Conservation (phyloP, 2,888 invertebrate genomes). For the Erebia ligea region DNA sequence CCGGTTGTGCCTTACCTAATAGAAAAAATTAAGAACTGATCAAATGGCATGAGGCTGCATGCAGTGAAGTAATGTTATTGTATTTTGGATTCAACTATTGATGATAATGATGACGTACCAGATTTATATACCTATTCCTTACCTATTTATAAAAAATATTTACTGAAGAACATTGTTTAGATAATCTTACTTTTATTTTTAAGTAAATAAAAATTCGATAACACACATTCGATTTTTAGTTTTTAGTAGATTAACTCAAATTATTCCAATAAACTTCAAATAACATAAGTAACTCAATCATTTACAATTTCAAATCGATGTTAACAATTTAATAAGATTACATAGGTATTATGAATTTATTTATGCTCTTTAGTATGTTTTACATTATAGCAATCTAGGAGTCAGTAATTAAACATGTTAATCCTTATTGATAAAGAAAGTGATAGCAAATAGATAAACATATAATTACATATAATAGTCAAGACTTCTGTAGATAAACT, state of each 20-base stretch:
- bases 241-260: no score
- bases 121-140: background rate
- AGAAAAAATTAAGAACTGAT: background rate
- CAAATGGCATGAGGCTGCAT: background rate
- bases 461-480: constrained; percentile 24
- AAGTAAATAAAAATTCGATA: background rate
- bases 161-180: background rate
- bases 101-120: background rate
- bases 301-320: background rate
- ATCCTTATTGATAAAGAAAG: constrained; percentile 30
- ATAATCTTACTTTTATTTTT: background rate
- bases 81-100: background rate
- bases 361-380: background rate
- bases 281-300: background rate
- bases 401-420: constrained; percentile 13
- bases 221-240: background rate
- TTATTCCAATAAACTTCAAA: background rate
- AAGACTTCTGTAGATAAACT: constrained; percentile 33
- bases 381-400: background rate
- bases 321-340: background rate
- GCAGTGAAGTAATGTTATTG: background rate
- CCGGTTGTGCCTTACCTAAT: constrained; percentile 49
- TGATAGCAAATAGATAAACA: constrained; percentile 28
- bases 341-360: background rate
- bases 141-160: background rate